Percentiles rank a stretch among this genome's conserved stretches.
Evolutionary conservation across 1,140 invertebrate species (phyloP).

Genomic region (Magallana gigas): DNA sequence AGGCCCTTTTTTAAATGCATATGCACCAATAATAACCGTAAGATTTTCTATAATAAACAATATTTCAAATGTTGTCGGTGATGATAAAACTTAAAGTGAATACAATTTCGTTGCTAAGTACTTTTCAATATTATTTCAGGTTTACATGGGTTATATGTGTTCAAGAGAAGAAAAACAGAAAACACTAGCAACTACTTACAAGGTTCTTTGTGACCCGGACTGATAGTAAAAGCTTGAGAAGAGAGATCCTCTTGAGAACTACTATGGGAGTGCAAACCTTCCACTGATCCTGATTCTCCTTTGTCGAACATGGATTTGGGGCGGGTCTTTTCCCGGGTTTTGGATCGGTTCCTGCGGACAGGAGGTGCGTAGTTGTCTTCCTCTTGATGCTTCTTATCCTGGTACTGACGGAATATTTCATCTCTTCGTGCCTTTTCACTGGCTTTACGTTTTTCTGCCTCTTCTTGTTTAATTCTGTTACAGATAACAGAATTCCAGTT

Average conservation of each 20-base stretch:
- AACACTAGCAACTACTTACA: slow-evolving; percentile 40
- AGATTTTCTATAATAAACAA: too few relatives aligned
- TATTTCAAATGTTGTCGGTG: too few relatives aligned
- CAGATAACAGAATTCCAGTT: too few relatives aligned
- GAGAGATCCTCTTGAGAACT: slow-evolving; percentile 63
- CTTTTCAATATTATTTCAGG: too few relatives aligned
- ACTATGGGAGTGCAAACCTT: slow-evolving; percentile 53
- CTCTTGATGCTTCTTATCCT: slow-evolving; percentile 95
- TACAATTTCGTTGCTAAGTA: too few relatives aligned
- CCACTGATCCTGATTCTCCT: slow-evolving; percentile 41
- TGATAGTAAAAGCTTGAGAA: slow-evolving; percentile 42
- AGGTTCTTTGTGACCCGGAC: slow-evolving; percentile 35
- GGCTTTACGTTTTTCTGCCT: slow-evolving; percentile 91
- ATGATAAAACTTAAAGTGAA: too few relatives aligned
- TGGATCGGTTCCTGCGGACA: slow-evolving; percentile 39
- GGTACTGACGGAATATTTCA: slow-evolving; percentile 95
- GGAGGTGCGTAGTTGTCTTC: slow-evolving; percentile 80
- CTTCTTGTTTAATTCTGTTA: slow-evolving; percentile 91
- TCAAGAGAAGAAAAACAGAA: neutral
- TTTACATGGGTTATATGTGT: neutral
- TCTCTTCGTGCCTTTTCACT: slow-evolving; percentile 93
- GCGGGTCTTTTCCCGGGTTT: slow-evolving; percentile 59
- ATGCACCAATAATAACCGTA: too few relatives aligned
- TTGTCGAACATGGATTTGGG: slow-evolving; percentile 71
- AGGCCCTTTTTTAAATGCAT: too few relatives aligned